Conservation (phyloP, 2,797 vertebrate genomes). For the Pristis pectinata region DNA sequence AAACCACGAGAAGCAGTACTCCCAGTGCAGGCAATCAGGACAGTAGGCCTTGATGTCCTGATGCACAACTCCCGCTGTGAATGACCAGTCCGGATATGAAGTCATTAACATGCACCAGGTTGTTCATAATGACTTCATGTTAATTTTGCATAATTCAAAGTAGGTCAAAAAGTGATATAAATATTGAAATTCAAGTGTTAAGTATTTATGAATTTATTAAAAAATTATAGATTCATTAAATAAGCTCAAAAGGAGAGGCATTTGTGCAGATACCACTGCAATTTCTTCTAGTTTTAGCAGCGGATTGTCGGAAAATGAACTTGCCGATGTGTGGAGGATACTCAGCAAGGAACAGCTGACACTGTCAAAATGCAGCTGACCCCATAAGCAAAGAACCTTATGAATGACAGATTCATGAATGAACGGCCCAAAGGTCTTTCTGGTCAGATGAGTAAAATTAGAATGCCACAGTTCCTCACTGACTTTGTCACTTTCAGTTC, state of each 20-base stretch:
- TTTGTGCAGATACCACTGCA: not conserved
- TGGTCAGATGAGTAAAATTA: slow-evolving; percentile 13
- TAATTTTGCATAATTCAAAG: not conserved
- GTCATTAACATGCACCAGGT: not conserved
- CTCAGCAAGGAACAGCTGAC: not conserved
- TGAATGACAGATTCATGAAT: slow-evolving; percentile 30
- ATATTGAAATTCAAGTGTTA: not conserved
- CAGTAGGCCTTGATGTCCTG: not conserved
- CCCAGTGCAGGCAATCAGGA: not conserved
- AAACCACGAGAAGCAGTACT: no score
- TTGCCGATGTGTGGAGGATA: not conserved
- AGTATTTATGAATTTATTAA: not conserved
- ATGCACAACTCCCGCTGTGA: not conserved
- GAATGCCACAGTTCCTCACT: slow-evolving; percentile 23
- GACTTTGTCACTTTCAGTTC: slow-evolving; percentile 13
- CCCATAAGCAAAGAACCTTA: not conserved
- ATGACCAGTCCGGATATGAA: not conserved
- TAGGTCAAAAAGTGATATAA: not conserved
- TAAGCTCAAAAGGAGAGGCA: not conserved
- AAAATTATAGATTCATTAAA: not conserved
- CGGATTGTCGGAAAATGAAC: no score
- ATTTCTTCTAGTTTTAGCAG: not conserved
- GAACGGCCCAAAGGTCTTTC: not conserved
- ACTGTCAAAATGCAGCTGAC: not conserved
- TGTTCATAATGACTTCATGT: not conserved